A percentile compares a stretch with the other conserved stretches of the same genome.
Conservation (phyloP, 64 coral and sea anemone genomes). For the Actinia equina region DNA sequence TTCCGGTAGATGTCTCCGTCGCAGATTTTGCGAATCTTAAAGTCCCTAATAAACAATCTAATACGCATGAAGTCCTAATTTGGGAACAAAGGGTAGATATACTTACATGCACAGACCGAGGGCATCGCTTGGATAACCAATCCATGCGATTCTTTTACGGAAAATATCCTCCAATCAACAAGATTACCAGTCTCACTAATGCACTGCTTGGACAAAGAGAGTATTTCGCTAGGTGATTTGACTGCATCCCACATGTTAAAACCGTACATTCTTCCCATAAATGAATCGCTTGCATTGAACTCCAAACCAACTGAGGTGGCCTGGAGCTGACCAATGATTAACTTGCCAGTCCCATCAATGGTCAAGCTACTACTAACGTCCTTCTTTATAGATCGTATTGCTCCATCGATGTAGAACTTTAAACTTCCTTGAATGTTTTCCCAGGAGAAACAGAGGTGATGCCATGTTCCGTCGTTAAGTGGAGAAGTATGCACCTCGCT, state of each 20-base stretch:
- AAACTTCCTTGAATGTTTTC: not conserved
- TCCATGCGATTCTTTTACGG: not conserved
- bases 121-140: not conserved
- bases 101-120: not conserved
- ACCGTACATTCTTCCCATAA: not conserved
- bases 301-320: not conserved
- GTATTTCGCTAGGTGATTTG: not conserved
- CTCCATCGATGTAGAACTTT: not conserved
- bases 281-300: not conserved
- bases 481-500: not conserved
- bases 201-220: not conserved
- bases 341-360: not conserved
- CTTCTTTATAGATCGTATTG: not conserved
- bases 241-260: not conserved
- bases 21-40: no score
- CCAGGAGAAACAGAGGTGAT: slow-evolving; percentile 13
- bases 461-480: not conserved
- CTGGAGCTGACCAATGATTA: not conserved
- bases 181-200: not conserved
- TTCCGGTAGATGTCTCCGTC: no score
- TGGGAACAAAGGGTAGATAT: not conserved
- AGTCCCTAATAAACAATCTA: no score
- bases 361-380: not conserved
- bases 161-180: not conserved
- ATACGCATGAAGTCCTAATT: no score